Evolutionary conservation across 2,888 invertebrate species (phyloP).

Genomic region (Eustalomyia histrio): DNA sequence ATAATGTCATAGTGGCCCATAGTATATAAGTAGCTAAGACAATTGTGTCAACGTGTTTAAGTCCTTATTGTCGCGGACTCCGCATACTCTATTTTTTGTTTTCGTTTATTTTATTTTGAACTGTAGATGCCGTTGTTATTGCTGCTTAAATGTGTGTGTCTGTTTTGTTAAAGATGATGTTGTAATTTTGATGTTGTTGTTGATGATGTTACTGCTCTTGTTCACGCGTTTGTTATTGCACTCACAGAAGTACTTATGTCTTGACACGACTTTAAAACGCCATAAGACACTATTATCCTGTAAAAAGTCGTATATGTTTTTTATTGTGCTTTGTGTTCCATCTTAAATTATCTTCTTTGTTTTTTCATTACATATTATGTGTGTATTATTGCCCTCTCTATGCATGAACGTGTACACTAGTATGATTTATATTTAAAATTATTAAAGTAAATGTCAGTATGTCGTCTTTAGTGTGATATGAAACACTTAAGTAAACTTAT

Average conservation of each 20-base stretch:
- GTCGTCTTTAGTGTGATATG: constrained; percentile 37
- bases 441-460: constrained; percentile 37
- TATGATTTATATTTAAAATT: constrained; percentile 17
- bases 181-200: constrained; percentile 7
- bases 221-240: constrained; percentile 61
- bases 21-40: constrained; percentile 28
- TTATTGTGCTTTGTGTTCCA: not conserved
- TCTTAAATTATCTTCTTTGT: constrained; percentile 8
- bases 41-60: constrained; percentile 60
- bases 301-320: constrained; percentile 17
- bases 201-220: constrained; percentile 48
- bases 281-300: constrained; percentile 60
- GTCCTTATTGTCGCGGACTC: constrained; percentile 60
- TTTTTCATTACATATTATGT: constrained; percentile 19
- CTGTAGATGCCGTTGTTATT: constrained; percentile 30
- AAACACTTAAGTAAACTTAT: constrained; percentile 55
- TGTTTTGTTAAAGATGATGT: not conserved
- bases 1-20: not conserved
- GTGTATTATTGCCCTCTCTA: constrained; percentile 32
- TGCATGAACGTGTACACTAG: not conserved
- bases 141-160: not conserved
- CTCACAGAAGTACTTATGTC: constrained; percentile 57
- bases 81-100: constrained; percentile 26
- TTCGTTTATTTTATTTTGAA: constrained; percentile 14
- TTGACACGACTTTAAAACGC: constrained; percentile 62